Evolutionary conservation across 2,113 vertebrate species (phyloP).

Genomic region (Sinocyclocheilus rhinocerous): DNA sequence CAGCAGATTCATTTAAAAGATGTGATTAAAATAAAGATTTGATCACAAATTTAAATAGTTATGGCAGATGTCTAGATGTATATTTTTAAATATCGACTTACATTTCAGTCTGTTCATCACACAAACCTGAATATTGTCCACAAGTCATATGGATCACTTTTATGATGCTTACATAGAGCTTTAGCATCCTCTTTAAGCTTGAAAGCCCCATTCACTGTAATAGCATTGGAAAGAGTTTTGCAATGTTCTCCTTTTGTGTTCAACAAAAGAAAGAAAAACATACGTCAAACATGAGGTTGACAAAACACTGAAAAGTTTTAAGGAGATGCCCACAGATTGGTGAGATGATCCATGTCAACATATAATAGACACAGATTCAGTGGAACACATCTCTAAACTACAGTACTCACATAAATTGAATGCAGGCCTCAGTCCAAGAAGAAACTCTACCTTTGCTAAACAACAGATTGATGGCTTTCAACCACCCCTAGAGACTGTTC

Average conservation of each 20-base stretch:
- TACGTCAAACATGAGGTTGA: not conserved
- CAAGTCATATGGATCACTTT: not conserved
- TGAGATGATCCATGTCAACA: not conserved
- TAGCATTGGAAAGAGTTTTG: not conserved
- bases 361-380: not conserved
- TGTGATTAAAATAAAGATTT: not conserved
- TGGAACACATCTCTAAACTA: conserved; percentile 14
- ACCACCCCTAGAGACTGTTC: not conserved
- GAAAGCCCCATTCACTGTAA: not conserved
- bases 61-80: not conserved
- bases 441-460: conserved; percentile 1
- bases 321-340: not conserved
- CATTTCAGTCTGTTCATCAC: not conserved
- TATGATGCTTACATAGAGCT: not conserved
- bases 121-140: not conserved
- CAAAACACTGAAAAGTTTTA: not conserved
- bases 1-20: not conserved
- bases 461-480: conserved; percentile 15
- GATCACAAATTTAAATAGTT: not conserved
- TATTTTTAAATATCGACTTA: not conserved
- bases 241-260: not conserved
- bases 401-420: not conserved
- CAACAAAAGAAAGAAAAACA: not conserved
- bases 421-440: not conserved
- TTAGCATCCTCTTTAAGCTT: not conserved